Evolutionary conservation across 2,113 vertebrate species (phyloP).

Genomic region (Odocoileus hemionus): DNA sequence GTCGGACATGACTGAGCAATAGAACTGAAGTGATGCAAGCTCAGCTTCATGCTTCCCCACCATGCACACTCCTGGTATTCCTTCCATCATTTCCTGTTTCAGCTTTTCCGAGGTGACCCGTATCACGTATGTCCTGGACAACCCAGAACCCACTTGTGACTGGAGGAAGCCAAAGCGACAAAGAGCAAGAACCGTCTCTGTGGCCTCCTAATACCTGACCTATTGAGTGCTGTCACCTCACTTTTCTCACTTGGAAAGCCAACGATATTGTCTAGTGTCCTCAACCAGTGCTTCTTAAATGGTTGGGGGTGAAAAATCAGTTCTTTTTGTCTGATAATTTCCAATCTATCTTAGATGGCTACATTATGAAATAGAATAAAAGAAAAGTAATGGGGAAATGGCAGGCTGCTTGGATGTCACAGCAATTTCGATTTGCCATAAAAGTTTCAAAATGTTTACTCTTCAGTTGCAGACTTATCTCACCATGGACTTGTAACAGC

Average conservation of each 20-base stretch:
- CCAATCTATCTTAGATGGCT: neutral
- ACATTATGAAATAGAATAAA: neutral
- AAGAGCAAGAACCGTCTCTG: neutral
- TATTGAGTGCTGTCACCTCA: fast-evolving
- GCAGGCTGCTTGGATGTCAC: neutral
- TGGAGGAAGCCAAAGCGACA: neutral
- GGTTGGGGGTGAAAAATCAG: neutral
- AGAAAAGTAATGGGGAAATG: neutral
- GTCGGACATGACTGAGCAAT: no score
- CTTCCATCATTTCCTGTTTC: neutral
- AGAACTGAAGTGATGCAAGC: no score
- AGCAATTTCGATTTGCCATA: neutral
- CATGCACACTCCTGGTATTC: neutral
- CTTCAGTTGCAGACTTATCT: neutral
- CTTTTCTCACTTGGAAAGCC: neutral
- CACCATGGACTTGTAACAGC: no score
- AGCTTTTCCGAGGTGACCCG: neutral
- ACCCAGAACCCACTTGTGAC: neutral
- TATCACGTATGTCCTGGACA: no score
- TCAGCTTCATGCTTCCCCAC: neutral
- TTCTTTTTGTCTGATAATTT: neutral
- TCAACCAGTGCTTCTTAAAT: neutral
- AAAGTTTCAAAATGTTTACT: neutral
- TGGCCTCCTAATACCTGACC: no score
- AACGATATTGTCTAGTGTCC: neutral